Conservation (phyloP, 2,888 invertebrate genomes). For the Drosophila colorata region DNA sequence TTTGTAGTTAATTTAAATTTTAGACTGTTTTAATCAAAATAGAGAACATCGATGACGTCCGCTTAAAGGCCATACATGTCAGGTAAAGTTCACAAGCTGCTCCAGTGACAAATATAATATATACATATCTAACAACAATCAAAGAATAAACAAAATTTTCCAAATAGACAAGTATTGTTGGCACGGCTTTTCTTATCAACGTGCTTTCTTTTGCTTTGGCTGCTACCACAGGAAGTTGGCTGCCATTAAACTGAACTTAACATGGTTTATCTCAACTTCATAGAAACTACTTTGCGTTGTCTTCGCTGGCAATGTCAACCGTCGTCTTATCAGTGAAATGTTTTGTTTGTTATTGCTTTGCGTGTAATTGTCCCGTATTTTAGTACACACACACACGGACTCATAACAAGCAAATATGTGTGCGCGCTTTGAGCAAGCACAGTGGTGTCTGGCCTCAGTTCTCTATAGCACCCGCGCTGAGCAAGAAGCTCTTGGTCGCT, state of each 20-base stretch:
- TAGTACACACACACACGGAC: constrained; percentile 9
- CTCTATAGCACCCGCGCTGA: neutral
- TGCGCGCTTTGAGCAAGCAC: neutral
- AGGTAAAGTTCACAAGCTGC: constrained; percentile 30
- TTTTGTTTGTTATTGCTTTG: constrained; percentile 48
- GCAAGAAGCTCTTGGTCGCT: neutral
- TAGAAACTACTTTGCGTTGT: constrained; percentile 8
- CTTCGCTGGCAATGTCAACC: constrained; percentile 21
- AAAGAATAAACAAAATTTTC: constrained; percentile 7
- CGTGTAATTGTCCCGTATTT: constrained; percentile 25
- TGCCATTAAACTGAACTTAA: neutral
- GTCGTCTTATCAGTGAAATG: constrained; percentile 47
- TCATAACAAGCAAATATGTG: neutral
- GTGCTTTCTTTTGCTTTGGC: constrained; percentile 12
- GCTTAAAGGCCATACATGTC: constrained; percentile 9
- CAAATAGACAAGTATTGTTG: neutral
- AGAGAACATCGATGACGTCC: neutral
- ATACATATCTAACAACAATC: neutral
- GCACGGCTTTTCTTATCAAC: constrained; percentile 2
- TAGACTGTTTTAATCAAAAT: neutral
- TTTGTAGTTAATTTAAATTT: constrained; percentile 4
- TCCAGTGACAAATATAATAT: neutral
- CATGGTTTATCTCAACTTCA: constrained; percentile 32
- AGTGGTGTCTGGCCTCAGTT: constrained; percentile 16
- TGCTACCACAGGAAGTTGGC: constrained; percentile 33